phyloP scores from a whole-genome alignment of 1,140 invertebrate species.

The Rhizoglyphus robini region DNA sequence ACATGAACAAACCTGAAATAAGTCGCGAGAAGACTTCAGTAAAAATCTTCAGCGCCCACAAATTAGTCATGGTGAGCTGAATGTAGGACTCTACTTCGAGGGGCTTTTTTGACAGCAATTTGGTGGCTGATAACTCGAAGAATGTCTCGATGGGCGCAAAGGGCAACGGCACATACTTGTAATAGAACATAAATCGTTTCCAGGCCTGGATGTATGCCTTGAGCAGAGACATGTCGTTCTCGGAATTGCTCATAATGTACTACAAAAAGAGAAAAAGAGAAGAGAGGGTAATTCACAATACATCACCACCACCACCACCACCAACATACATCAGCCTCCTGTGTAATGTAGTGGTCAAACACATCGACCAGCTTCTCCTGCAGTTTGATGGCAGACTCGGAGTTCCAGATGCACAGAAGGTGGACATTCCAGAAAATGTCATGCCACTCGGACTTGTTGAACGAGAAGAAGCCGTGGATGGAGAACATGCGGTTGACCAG shows the following conservation, averaged over 20 bases:
- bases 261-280: constrained; percentile 20
- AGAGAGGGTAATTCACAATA: no score
- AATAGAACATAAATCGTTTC: constrained; percentile 95
- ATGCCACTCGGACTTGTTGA: constrained; percentile 90
- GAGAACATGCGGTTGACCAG: constrained; percentile 80
- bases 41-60: constrained; percentile 96
- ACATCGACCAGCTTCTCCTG: constrained; percentile 76
- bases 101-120: constrained; percentile 34
- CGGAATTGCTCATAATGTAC: constrained; percentile 55
- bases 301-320: no score
- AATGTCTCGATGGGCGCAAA: constrained; percentile 89
- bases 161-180: constrained; percentile 86
- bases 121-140: constrained; percentile 54
- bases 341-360: constrained; percentile 76
- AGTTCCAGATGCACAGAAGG: constrained; percentile 87
- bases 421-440: constrained; percentile 88
- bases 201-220: constrained; percentile 93
- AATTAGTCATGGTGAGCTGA: constrained; percentile 75
- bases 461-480: constrained; percentile 67
- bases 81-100: constrained; percentile 13
- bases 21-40: constrained; percentile 77
- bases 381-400: constrained; percentile 70
- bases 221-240: constrained; percentile 79
- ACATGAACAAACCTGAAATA: no score
- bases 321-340: constrained; percentile 5